Percentiles rank a stretch among this genome's conserved stretches.
phyloP scores from a whole-genome alignment of 2,797 vertebrate species.

The Platalea minor region DNA sequence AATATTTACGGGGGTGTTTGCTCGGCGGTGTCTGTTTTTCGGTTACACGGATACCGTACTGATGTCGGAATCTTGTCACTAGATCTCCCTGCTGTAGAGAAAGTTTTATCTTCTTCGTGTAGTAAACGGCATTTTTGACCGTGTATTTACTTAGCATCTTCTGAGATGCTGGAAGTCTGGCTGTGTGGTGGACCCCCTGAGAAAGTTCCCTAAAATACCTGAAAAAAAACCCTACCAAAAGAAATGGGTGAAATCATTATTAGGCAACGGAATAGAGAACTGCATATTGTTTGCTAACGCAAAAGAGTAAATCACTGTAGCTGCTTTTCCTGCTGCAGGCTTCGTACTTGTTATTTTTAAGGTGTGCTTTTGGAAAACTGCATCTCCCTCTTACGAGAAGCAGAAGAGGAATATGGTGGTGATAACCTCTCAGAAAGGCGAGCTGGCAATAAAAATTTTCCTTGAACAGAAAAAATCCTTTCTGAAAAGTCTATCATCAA shows the following conservation, averaged over 20 bases:
- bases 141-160: conserved; percentile 39
- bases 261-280: not conserved
- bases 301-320: not conserved
- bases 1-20: not conserved
- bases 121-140: conserved; percentile 49
- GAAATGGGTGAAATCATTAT: conserved; percentile 2
- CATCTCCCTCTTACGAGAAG: not conserved
- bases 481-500: not conserved
- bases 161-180: conserved; percentile 52
- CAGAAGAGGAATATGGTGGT: not conserved
- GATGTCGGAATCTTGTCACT: not conserved
- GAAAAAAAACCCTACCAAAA: not conserved
- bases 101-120: conserved; percentile 69
- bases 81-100: conserved; percentile 52
- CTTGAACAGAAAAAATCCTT: not conserved
- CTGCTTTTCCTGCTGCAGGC: not conserved
- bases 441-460: conserved; percentile 36
- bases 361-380: conserved; percentile 15
- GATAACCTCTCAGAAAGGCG: not conserved
- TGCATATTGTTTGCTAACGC: not conserved
- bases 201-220: conserved; percentile 60
- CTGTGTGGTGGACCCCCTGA: not conserved
- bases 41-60: not conserved
- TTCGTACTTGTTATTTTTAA: conserved; percentile 34
- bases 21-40: not conserved